Percentiles rank a stretch among this genome's conserved stretches.
phyloP scores from a whole-genome alignment of 2,797 vertebrate species.

The Phrynocephalus guinanensis region DNA sequence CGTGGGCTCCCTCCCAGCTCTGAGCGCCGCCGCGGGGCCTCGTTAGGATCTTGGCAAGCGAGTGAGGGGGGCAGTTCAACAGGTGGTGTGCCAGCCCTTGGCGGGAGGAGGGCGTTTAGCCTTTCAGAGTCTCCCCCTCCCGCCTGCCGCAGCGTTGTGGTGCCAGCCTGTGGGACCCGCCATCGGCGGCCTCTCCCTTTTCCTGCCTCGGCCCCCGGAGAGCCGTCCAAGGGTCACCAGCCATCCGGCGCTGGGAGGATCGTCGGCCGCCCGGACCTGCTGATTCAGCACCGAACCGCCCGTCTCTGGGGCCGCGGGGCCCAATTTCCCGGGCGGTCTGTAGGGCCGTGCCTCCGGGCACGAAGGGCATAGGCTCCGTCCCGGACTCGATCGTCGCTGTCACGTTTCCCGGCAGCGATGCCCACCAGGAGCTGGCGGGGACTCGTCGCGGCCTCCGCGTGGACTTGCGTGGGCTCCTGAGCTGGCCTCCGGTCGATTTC shows the following conservation, averaged over 20 bases:
- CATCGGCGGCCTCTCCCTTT: constrained; percentile 1
- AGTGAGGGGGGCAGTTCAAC: background rate
- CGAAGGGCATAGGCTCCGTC: background rate
- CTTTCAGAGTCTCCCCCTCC: too few species aligned
- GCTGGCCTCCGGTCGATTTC: background rate
- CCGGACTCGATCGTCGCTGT: background rate
- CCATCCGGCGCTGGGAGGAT: background rate
- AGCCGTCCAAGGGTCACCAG: background rate
- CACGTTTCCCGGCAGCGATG: constrained; percentile 41
- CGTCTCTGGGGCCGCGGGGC: accelerated
- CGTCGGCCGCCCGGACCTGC: background rate
- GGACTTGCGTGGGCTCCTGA: accelerated
- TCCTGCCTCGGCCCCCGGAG: background rate
- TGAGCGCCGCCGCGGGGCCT: background rate
- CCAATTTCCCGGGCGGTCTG: too few species aligned
- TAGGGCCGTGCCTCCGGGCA: background rate
- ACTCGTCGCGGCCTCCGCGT: accelerated
- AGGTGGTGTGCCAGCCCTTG: constrained; percentile 50
- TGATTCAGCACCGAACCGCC: background rate
- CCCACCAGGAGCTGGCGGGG: accelerated
- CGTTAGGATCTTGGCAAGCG: accelerated
- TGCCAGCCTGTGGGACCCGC: too few species aligned
- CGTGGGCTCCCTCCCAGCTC: background rate
- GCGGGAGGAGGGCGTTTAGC: constrained; percentile 31
- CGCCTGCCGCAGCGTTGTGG: background rate